phyloP scores from a whole-genome alignment of 2,888 invertebrate species.

The Petrolisthes cinctipes region DNA sequence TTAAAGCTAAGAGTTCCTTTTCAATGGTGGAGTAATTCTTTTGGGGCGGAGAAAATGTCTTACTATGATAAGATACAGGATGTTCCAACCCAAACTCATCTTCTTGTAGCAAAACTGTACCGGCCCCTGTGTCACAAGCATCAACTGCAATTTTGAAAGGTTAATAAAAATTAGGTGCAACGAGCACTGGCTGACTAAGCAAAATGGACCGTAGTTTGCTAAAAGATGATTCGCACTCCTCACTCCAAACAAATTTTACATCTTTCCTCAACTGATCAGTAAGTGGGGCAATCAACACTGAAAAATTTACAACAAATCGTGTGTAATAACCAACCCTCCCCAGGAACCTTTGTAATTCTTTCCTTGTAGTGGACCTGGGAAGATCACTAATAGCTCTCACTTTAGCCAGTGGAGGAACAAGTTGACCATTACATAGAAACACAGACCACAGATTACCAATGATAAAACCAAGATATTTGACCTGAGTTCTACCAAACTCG shows the following conservation, averaged over 20 bases:
- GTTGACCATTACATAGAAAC: neutral
- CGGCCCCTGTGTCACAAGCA: neutral
- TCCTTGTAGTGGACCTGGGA: neutral
- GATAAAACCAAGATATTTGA: neutral
- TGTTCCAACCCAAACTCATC: neutral
- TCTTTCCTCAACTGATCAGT: neutral
- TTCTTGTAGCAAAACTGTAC: neutral
- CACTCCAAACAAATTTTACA: neutral
- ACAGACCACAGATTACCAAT: too few relatives aligned
- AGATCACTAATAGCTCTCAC: neutral
- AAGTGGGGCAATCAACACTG: neutral
- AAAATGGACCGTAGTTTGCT: neutral
- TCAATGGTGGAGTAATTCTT: neutral
- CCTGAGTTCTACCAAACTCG: neutral
- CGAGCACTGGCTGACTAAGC: neutral
- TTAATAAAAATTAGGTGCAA: neutral
- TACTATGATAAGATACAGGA: neutral
- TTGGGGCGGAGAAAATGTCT: neutral
- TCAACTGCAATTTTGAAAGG: constrained; percentile 3
- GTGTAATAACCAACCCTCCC: neutral
- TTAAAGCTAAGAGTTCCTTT: neutral
- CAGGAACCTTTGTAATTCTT: neutral
- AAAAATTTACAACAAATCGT: neutral
- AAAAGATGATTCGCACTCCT: neutral
- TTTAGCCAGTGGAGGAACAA: neutral